Conservation (phyloP, 2,797 vertebrate species). For the Rachycentron canadum region DNA sequence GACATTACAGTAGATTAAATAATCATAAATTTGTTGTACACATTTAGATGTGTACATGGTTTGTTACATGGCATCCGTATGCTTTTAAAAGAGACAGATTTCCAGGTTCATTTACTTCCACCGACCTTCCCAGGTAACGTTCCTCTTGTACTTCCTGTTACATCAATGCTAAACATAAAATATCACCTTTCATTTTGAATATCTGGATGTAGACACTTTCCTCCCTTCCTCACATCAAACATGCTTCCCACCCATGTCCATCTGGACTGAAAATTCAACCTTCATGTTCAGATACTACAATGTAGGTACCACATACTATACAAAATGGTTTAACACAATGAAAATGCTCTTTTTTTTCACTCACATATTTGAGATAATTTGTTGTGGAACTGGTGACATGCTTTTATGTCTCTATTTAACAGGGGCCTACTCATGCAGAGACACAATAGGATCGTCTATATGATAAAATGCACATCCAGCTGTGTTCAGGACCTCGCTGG, state of each 20-base stretch:
- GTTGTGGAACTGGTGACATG: not conserved
- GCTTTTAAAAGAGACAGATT: not conserved
- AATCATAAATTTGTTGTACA: not conserved
- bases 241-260: conserved; percentile 32
- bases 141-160: not conserved
- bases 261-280: conserved; percentile 39
- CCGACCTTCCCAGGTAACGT: not conserved
- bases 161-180: not conserved
- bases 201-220: not conserved
- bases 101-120: not conserved
- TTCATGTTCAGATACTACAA: not conserved
- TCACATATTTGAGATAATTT: not conserved
- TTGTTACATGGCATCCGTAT: not conserved
- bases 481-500: conserved; percentile 44
- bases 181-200: not conserved
- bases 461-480: conserved; percentile 35
- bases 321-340: not conserved
- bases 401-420: not conserved
- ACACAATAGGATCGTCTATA: not conserved
- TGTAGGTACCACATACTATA: not conserved
- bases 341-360: not conserved
- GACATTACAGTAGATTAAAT: not conserved
- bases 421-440: not conserved
- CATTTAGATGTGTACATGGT: not conserved
- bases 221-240: not conserved